Evolutionary conservation across 35 echinoderm and acorn worm species (phyloP), one percentile per base, ranked within the genome.

Genomic region (Ophioderma brevispina): DNA sequence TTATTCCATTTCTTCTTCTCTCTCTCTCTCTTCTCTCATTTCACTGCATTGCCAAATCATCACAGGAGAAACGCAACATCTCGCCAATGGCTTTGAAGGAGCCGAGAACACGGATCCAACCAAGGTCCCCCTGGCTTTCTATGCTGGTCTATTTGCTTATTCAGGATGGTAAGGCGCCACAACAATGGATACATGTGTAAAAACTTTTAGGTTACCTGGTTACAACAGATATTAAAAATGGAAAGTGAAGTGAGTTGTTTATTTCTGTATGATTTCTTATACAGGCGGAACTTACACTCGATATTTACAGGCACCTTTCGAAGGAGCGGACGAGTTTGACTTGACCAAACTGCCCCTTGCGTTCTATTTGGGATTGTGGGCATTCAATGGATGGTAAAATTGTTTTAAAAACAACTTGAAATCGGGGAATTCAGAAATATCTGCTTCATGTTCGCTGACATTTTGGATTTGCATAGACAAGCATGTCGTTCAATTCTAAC

Each of bases 111-210:
- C 88, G 25, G 80, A 88, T 64, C 39, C 81, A 10, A 85, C 49
- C 13, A 70, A 40, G 36, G 31, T 94, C 13, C 87, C 92, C 0
- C 81, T 89, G 31, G 92, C 92, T 13, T 79, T 94, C 75, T 94
- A 94, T 64, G 41, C 86, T 19, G 92, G 87, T 0, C 70, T 94
- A 0, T 94, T 94, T 76, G 92, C 92, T 4, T 94, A 94, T 49
- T 56, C 87, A 34, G 92, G 92, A 40, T 94, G 92, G 92, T 94
- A 90, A 84, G 92, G 35, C 32, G 19, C 76, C 10, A n/a, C n/a
- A n/a, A n/a, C n/a, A n/a, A n/a, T n/a, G n/a, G n/a, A n/a, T n/a
- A n/a, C n/a, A n/a, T n/a, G n/a, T n/a, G n/a, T n/a, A n/a, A n/a
- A n/a, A n/a, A n/a, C n/a, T n/a, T 46, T 4, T 46, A 46, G 41